phyloP scores from a whole-genome alignment of 1,140 invertebrate genomes.

The Drosophila nebulosa region DNA sequence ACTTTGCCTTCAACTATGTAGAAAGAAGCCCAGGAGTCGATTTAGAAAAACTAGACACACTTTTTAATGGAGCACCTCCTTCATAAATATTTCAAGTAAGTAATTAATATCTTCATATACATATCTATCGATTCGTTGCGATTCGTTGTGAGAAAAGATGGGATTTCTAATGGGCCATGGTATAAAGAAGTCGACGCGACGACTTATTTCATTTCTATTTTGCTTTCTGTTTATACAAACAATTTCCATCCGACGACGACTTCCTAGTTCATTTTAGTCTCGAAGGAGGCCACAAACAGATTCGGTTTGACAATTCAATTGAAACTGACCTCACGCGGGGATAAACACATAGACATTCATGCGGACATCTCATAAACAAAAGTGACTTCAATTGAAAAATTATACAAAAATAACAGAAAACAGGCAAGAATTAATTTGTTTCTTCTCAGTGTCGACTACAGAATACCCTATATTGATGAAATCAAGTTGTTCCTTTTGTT shows the following conservation, averaged over 20 bases:
- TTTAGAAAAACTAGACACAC: too few species aligned
- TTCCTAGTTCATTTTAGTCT: constrained; percentile 27
- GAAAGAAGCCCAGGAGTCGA: too few species aligned
- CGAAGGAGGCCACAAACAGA: background rate
- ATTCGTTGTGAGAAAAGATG: too few species aligned
- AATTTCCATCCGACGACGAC: constrained; percentile 11
- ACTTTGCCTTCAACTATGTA: too few species aligned
- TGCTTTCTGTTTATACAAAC: constrained; percentile 18
- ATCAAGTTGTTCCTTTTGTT: too few species aligned
- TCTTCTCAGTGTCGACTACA: background rate
- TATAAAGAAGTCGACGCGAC: too few species aligned
- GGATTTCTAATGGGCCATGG: too few species aligned
- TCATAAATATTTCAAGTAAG: too few species aligned
- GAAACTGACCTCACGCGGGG: constrained; percentile 50
- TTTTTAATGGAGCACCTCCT: too few species aligned
- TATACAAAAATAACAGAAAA: constrained; percentile 53
- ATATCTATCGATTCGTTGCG: too few species aligned
- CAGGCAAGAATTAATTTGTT: background rate
- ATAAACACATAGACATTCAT: constrained; percentile 10
- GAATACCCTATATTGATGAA: background rate
- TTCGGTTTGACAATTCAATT: constrained; percentile 41
- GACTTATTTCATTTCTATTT: too few species aligned
- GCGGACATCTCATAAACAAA: constrained; percentile 48
- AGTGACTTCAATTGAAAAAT: constrained; percentile 59
- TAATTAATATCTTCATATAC: too few species aligned